Evolutionary conservation across 2,888 invertebrate genomes (phyloP), one percentile per base, ranked within the genome.

Genomic region (Rhingia rostrata): DNA sequence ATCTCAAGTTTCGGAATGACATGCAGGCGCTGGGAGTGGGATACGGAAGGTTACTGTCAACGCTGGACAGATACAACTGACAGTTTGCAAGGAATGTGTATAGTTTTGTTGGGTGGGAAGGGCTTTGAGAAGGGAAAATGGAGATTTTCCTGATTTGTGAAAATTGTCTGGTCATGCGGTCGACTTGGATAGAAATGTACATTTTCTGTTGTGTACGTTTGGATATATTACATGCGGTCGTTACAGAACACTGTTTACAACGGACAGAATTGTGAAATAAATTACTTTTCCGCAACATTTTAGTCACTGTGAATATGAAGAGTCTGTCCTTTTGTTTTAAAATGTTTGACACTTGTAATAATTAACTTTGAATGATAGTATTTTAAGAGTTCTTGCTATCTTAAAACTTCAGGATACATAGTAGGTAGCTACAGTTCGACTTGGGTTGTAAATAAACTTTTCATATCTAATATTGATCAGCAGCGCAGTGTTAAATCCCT

Each of bases 11-110:
- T 12, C 39, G 22, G 22, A 22, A 22, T 22, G 22, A 22, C 22
- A 22, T 22, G 22, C 22, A 22, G 22, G n/a, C 6, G 12, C 12
- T 6, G 43, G 43, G 43, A 53, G 60, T 67, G 6, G 43, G 39
- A 12, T 10, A n/a, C 41, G n/a, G 7, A 45, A 39, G 37, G n/a
- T 54, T 14, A 14, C n/a, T 33, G 33, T 37, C 33, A 74, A 49
- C n/a, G 35, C 45, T 49, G 35, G 49, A 63, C 45, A 49, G 63
- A 69, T 78, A 63, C 22, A 61, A 53, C 45, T 66, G 72, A 60
- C 61, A 73, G 54, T 12, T 45, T 41, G 41, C 9, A 22, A 22
- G 22, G 2, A 22, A 22, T 22, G 22, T 9, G 7, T 41, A 10
- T 41, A 10, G 41, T n/a, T 33, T 3, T 6, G 35, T 63, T 35